Conservation (phyloP, 2,797 vertebrate species). For the Sebastes jordani region DNA sequence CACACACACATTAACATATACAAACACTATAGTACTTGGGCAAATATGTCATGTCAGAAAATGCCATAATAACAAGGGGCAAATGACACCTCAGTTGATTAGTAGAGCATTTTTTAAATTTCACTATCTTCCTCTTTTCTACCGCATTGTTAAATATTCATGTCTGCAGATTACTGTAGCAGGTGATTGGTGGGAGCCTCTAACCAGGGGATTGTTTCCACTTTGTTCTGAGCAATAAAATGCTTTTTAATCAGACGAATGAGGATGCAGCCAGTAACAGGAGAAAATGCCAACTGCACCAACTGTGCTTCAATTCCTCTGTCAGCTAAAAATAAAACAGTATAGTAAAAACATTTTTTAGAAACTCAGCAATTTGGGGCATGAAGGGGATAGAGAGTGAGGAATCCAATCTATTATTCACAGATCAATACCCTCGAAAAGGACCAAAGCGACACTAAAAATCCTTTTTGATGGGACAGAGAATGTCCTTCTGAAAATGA, state of each 20-base stretch:
- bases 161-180: background rate
- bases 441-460: background rate
- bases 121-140: background rate
- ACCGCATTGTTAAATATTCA: background rate
- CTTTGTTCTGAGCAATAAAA: conserved; percentile 31
- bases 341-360: background rate
- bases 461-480: background rate
- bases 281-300: conserved; percentile 27
- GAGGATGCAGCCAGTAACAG: background rate
- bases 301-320: background rate
- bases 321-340: conserved; percentile 23
- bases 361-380: background rate
- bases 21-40: background rate
- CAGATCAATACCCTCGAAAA: background rate
- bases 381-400: background rate
- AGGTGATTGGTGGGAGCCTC: background rate
- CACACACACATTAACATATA: background rate
- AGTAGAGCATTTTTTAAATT: background rate
- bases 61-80: background rate
- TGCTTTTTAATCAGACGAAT: conserved; percentile 28
- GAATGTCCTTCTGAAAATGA: background rate
- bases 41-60: background rate
- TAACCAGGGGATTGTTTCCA: conserved; percentile 2
- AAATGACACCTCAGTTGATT: background rate
- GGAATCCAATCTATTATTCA: background rate